Evolutionary conservation across 2,888 invertebrate species (phyloP), one percentile per base, ranked within the genome.

Genomic region (Suillia variegata): DNA sequence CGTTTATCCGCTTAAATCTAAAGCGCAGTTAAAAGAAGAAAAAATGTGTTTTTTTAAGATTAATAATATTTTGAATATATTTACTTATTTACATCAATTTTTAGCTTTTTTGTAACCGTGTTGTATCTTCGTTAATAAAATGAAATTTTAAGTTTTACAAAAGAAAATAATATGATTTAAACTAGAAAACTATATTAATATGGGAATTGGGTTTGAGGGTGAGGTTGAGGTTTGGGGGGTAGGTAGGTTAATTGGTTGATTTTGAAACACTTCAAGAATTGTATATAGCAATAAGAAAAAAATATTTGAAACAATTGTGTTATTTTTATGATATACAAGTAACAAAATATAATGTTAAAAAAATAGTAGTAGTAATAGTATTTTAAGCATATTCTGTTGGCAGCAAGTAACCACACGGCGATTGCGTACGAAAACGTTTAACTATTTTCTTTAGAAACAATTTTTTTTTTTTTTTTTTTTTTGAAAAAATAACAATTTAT

Each of bases 81-180:
- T 77, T 77, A 75, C 72, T 75, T 76, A 77, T 76, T 72, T 76
- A 76, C 77, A 71, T 45, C 17, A 45, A 45, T 45, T 45, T 45
- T 13, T 38, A 13, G 6, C n/a, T 54, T 6, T 33, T 61, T 55
- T 45, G 52, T 59, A 56, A 62, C 56, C 48, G 58, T 54, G 33
- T 60, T 50, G 12, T 56, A n/a, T 56, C 22, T 57, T 26, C 49
- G 24, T 55, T 57, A 55, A 56, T 59, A 58, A 50, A 50, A 45
- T 50, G 54, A 56, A 47, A 58, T 62, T 61, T 53, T 58, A 62
- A 61, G 56, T 61, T 63, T 57, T 62, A 34, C 33, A 42, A 26
- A 58, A 59, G 33, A 53, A 52, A n/a, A 59, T 49, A 31, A 13
- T 20, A 18, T 20, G 13, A 45, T n/a, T 13, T 45, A 53, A 53